A percentile compares a stretch with the other conserved stretches of the same genome.
Conservation (phyloP, 2,888 invertebrate genomes). For the Venusia cambrica region DNA sequence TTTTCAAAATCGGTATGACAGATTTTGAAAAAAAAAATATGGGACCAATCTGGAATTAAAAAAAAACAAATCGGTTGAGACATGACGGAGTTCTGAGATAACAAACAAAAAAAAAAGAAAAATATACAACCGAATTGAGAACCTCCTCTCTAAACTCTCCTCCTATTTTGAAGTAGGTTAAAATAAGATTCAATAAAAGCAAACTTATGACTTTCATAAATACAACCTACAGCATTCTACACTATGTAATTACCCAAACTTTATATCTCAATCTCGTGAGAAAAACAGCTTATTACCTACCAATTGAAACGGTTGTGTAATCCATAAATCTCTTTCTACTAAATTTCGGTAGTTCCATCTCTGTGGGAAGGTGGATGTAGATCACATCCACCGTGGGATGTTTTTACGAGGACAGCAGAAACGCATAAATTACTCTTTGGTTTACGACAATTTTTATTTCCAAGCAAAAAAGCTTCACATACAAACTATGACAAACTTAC, state of each 20-base stretch:
- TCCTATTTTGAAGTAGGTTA: too few species aligned
- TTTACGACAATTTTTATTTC: slow-evolving; percentile 28
- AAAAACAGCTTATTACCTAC: slow-evolving; percentile 19
- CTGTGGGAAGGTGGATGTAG: slow-evolving; percentile 12
- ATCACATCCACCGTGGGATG: slow-evolving; percentile 22
- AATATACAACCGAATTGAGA: too few species aligned
- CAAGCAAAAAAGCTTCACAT: slow-evolving; percentile 31
- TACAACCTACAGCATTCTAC: slow-evolving; percentile 1
- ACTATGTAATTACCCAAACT: too few species aligned
- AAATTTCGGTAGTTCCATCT: slow-evolving; percentile 18
- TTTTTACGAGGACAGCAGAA: slow-evolving; percentile 28
- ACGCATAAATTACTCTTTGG: slow-evolving; percentile 28
- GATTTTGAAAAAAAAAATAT: too few species aligned
- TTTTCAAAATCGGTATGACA: too few species aligned
- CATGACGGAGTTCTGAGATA: too few species aligned
- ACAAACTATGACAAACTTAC: slow-evolving; percentile 36
- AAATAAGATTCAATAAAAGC: too few species aligned
- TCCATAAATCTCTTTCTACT: slow-evolving; percentile 31
- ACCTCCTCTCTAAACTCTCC: too few species aligned
- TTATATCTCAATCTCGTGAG: slow-evolving; percentile 16
- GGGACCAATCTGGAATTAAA: too few species aligned
- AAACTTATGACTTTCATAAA: not conserved
- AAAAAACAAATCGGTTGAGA: too few species aligned
- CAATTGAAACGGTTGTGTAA: slow-evolving; percentile 20
- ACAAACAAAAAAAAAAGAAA: too few species aligned